A percentile compares a stretch with the other conserved stretches of the same genome.
Conservation (phyloP, 2,797 vertebrate genomes). For the Enteromius thamalakanensis region DNA sequence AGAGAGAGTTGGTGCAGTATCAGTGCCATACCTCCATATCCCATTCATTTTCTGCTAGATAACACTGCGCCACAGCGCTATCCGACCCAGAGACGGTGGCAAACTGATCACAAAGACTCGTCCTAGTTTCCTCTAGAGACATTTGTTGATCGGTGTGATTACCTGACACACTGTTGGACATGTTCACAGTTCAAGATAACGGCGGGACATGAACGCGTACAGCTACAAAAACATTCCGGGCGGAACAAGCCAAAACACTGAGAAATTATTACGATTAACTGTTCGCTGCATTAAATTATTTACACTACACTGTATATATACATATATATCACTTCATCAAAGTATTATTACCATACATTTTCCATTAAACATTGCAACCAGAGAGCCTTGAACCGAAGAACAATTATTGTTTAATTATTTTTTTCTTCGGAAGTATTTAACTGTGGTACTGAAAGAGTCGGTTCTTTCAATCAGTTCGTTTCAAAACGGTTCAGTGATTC, state of each 20-base stretch:
- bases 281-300: neutral
- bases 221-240: constrained; percentile 57
- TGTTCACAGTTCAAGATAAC: neutral
- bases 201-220: constrained; percentile 23
- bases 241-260: neutral
- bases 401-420: neutral
- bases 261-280: neutral
- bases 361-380: neutral
- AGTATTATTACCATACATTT: neutral
- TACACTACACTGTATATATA: too few relatives aligned
- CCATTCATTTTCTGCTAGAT: constrained; percentile 85
- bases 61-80: constrained; percentile 77
- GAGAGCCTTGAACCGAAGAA: neutral
- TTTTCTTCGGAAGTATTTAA: constrained; percentile 25
- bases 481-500: constrained; percentile 5
- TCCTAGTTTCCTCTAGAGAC: constrained; percentile 66
- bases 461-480: constrained; percentile 6
- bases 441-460: neutral
- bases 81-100: constrained; percentile 77
- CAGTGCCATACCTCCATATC: constrained; percentile 79
- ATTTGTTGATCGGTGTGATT: neutral
- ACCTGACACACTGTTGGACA: neutral
- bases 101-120: constrained; percentile 82
- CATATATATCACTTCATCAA: neutral
- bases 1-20: neutral